Evolutionary conservation across 2,888 invertebrate genomes (phyloP).

Genomic region (Seira musarum): DNA sequence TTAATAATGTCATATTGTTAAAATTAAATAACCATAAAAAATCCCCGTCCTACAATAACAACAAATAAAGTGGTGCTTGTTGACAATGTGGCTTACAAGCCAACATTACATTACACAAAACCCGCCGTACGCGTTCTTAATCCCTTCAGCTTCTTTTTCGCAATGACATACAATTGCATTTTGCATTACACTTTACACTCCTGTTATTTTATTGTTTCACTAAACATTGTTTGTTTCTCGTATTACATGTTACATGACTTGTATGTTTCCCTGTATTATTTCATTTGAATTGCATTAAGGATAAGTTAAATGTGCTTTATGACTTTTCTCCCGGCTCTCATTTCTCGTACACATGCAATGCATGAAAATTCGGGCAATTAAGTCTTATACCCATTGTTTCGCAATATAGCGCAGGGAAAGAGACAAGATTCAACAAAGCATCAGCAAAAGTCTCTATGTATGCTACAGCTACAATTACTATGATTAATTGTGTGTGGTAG

Average conservation of each 20-base stretch:
- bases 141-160: too few relatives aligned
- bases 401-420: too few relatives aligned
- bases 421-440: too few relatives aligned
- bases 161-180: too few relatives aligned
- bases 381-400: too few relatives aligned
- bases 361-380: too few relatives aligned
- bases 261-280: neutral
- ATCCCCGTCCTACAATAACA: slow-evolving; percentile 23
- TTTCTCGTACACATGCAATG: neutral
- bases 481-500: neutral
- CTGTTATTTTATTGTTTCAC: neutral
- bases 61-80: slow-evolving; percentile 20
- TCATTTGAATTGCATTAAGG: neutral
- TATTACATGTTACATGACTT: neutral
- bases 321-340: neutral
- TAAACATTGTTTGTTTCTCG: neutral
- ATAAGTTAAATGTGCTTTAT: neutral
- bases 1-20: slow-evolving; percentile 29
- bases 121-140: too few relatives aligned
- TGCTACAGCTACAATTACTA: neutral
- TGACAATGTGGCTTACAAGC: too few relatives aligned
- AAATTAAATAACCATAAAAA: slow-evolving; percentile 31
- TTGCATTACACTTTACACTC: too few relatives aligned
- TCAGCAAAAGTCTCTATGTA: too few relatives aligned
- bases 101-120: too few relatives aligned